Base-by-base conservation (phyloP, 2,888 invertebrate species). In the Buathra laborator region DNA sequence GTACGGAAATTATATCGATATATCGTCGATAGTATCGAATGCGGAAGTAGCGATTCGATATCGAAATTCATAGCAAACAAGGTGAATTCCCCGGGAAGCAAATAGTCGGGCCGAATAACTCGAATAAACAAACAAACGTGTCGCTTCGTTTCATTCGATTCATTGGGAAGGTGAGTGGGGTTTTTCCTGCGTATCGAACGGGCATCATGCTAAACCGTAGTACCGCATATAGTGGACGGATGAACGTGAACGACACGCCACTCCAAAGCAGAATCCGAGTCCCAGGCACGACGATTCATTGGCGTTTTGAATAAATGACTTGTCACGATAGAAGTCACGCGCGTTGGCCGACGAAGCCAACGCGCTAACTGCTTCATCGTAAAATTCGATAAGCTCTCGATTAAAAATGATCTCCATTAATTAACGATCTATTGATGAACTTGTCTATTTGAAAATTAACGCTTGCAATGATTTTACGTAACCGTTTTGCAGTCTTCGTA, bases 11-110 rank as follows among this genome's bases (percentile, higher is more conserved):
- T 12, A 24, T 24, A 56, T 56, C 16, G 19, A 12, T 19, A 56
- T 7, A 37, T 24, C 2, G 37, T 24, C 19, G 10, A 56, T 19
- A 19, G 24, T 24, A 56, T 56, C 24, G 56, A 10, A 56, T 56
- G 56, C 56, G 19, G 56, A 56, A 56, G 37, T 56, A 24, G 3
- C 3, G 19, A 12, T 24, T 4, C 56, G 24, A 19, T 24, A 56
- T 56, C 56, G 10, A 19, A 19, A 56, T 56, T 56, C 56, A 1
- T 24, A 24, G 56, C 19, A 56, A 56, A 56, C 56, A 56, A 56
- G 19, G 12, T 56, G 9, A 19, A 56, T 37, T 24, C 19, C 53
- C 56, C 24, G 56, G 19, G 24, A 56, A 56, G 24, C 24, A 9
- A 12, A 56, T 4, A 12, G 19, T 19, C 19, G 56, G 19, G 19